Evolutionary conservation across 2,888 invertebrate genomes (phyloP).

Genomic region (Creontiades dilutus): DNA sequence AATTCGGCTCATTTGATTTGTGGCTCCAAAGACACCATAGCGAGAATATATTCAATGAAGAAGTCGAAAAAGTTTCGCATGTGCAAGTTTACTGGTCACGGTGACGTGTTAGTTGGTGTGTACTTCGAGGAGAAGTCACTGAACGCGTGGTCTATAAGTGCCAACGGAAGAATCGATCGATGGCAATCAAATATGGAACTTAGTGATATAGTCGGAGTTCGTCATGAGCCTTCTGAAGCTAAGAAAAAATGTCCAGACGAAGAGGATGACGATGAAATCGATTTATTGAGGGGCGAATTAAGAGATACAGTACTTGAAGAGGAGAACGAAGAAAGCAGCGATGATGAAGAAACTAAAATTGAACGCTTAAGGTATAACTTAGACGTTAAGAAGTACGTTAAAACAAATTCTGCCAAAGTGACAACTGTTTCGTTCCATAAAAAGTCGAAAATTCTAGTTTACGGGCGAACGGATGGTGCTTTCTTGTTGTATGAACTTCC

Average conservation of each 20-base stretch:
- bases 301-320: conserved; percentile 73
- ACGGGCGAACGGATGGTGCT: conserved; percentile 93
- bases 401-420: conserved; percentile 82
- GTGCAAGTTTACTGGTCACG: conserved; percentile 90
- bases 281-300: conserved; percentile 76
- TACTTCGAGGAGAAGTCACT: conserved; percentile 93
- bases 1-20: conserved; percentile 94
- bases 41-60: conserved; percentile 88
- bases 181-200: conserved; percentile 92
- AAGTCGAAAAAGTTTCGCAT: conserved; percentile 87
- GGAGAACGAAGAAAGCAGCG: conserved; percentile 61
- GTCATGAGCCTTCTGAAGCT: conserved; percentile 80
- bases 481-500: conserved; percentile 97
- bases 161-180: conserved; percentile 90
- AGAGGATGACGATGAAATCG: conserved; percentile 78
- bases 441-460: conserved; percentile 88
- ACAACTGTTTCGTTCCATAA: conserved; percentile 92
- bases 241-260: conserved; percentile 76
- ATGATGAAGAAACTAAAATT: conserved; percentile 69
- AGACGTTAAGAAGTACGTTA: conserved; percentile 48
- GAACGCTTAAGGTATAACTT: conserved; percentile 62
- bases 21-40: conserved; percentile 94
- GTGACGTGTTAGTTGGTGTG: conserved; percentile 89
- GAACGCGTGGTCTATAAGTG: conserved; percentile 86
- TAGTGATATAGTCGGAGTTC: conserved; percentile 82